Base-by-base conservation (phyloP, 1,140 invertebrate genomes). In the Ericerus pela region DNA sequence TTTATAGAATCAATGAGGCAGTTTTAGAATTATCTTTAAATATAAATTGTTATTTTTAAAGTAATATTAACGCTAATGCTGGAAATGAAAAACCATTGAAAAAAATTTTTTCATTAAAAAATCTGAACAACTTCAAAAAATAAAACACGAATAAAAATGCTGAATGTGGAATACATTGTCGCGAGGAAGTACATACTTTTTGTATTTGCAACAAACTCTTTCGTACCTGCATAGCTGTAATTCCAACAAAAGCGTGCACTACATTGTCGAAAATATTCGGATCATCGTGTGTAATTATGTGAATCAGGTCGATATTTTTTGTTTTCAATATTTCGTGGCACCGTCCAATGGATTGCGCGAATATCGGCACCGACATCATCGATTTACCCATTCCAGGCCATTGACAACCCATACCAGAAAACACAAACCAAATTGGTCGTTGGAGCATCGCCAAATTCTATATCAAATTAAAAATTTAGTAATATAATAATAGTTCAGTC, bases 201-300 rank as follows among this genome's bases (percentile, higher is more conserved):
- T n/a, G n/a, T n/a, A n/a, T n/a, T n/a, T n/a, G n/a, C n/a, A n/a
- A n/a, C n/a, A n/a, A n/a, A n/a, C n/a, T n/a, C n/a, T n/a, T 30
- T 69, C 37, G 60, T 66, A 84, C 82, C 72, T 88, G 86, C 55
- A 96, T 80, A 16, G 90, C 85, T 51, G 82, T 77, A 62, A 85
- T 86, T 27, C 76, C 76, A 41, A 87, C 74, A 65, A 88, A 84
- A 2, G 77, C 76, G 60, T 82, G 71, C 4, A 81, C 58, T n/a
- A 78, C 76, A 59, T 78, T 73, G 20, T 80, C 73, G 60, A 78
- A 75, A 0, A 72, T 73, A n/a, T 67, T 67, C 8, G 75, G 72
- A 57, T 79, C 72, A 0, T 70, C 70, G 28, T 73, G 75, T 24
- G 74, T 74, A 6, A 87, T 62, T 51, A 85, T 71, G 28, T 78